Conservation (phyloP, 2,888 invertebrate species). For the Asteroscopus sphinx region DNA sequence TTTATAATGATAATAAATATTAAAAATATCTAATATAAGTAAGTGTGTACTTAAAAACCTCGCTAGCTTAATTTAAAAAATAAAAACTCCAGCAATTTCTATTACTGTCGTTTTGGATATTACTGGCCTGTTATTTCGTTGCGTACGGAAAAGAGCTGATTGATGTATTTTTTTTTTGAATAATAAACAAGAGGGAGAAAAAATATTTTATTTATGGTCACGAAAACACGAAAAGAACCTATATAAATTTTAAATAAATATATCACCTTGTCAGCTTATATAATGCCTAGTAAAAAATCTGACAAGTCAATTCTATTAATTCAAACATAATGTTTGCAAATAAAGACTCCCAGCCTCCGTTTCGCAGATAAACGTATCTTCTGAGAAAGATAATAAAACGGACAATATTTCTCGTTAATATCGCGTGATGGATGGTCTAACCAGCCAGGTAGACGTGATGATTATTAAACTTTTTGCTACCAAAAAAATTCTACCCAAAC, state of each 20-base stretch:
- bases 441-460: constrained; percentile 80
- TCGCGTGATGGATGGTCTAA: constrained; percentile 82
- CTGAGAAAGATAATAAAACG: constrained; percentile 76
- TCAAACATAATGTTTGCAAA: constrained; percentile 83
- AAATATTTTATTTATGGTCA: constrained; percentile 50
- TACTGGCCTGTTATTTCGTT: too few relatives aligned
- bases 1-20: too few relatives aligned
- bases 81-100: too few relatives aligned
- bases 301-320: constrained; percentile 69
- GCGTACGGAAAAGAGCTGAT: too few relatives aligned
- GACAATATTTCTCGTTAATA: constrained; percentile 84
- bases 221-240: constrained; percentile 50
- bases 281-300: constrained; percentile 45
- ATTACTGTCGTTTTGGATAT: too few relatives aligned
- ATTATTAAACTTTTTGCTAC: constrained; percentile 71
- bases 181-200: constrained; percentile 24
- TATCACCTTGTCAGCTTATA: constrained; percentile 29
- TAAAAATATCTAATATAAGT: too few relatives aligned
- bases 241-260: constrained; percentile 24
- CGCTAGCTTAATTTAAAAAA: too few relatives aligned
- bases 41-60: too few relatives aligned
- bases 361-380: constrained; percentile 67
- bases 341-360: constrained; percentile 79
- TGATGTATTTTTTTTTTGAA: too few relatives aligned
- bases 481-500: constrained; percentile 82